These are phyloP conservation scores for Vireo griseus DNA, from an alignment of 2,797 vertebrate species.

Conservation along the genomic window DNA sequence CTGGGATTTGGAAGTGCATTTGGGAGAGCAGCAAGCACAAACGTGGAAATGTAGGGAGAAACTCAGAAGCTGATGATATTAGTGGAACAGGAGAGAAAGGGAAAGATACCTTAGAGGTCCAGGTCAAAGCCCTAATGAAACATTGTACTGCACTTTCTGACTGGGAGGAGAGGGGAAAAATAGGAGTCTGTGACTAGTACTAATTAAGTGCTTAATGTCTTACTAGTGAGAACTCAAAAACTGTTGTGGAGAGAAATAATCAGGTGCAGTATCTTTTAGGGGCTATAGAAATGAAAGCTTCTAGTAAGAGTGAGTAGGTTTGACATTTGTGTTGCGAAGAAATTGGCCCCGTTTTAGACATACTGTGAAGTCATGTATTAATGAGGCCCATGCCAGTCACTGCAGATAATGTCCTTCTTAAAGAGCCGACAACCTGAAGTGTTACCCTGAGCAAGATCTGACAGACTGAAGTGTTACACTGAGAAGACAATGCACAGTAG, in stretches of 20 bases:
- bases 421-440: neutral
- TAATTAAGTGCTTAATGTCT: neutral
- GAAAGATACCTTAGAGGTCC: neutral
- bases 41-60: neutral
- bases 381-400: neutral
- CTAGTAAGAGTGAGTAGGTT: neutral
- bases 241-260: neutral
- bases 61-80: neutral
- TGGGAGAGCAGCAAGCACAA: neutral
- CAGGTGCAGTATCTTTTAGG: neutral
- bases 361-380: neutral
- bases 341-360: neutral
- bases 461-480: neutral
- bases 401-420: neutral
- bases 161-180: neutral
- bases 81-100: neutral
- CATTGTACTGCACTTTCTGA: neutral
- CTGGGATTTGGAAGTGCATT: neutral
- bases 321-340: neutral
- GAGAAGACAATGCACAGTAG: neutral
- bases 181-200: accelerated
- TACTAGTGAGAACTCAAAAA: neutral
- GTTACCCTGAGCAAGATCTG: neutral
- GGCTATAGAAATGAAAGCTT: neutral
- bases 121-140: neutral